Evolutionary conservation across 2,113 vertebrate genomes (phyloP).

Genomic region (Stomatorhinus ivindoensis): DNA sequence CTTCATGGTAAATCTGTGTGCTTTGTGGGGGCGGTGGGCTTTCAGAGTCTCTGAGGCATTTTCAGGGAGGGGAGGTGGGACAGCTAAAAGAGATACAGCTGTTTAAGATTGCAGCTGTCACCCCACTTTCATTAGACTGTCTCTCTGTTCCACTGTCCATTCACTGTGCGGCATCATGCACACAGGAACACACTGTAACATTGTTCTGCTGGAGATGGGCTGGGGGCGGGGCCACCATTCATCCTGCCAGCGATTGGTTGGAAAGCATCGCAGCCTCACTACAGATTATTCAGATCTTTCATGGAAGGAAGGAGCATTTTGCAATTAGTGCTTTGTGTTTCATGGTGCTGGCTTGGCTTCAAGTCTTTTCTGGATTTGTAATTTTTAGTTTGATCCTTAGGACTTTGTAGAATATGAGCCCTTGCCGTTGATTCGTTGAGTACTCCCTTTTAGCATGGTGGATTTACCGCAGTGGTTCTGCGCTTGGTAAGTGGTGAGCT

Average conservation of each 20-base stretch:
- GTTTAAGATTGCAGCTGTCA: slow-evolving; percentile 62
- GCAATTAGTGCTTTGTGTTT: neutral
- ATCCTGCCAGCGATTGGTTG: neutral
- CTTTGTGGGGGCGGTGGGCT: slow-evolving; percentile 32
- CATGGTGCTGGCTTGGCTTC: neutral
- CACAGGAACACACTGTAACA: slow-evolving; percentile 13
- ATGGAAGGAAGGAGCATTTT: neutral
- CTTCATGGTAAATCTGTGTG: slow-evolving; percentile 7
- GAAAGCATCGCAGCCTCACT: neutral
- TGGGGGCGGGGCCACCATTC: neutral
- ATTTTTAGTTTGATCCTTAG: neutral
- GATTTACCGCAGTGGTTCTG: neutral
- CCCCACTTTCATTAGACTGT: slow-evolving; percentile 36
- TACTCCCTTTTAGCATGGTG: neutral
- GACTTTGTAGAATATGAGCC: neutral
- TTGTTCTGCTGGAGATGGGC: neutral
- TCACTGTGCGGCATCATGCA: slow-evolving; percentile 1
- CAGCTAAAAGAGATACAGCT: slow-evolving; percentile 54
- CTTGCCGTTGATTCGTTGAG: neutral
- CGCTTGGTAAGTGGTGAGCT: neutral
- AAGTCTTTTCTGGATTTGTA: neutral
- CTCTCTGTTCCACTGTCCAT: slow-evolving; percentile 19
- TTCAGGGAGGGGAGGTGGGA: slow-evolving; percentile 26
- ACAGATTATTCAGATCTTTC: neutral
- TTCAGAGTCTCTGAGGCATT: slow-evolving; percentile 38